Percentiles rank a stretch among this genome's conserved stretches.
Conservation (phyloP, 2,113 vertebrate genomes). For the Dermatemys mawii region DNA sequence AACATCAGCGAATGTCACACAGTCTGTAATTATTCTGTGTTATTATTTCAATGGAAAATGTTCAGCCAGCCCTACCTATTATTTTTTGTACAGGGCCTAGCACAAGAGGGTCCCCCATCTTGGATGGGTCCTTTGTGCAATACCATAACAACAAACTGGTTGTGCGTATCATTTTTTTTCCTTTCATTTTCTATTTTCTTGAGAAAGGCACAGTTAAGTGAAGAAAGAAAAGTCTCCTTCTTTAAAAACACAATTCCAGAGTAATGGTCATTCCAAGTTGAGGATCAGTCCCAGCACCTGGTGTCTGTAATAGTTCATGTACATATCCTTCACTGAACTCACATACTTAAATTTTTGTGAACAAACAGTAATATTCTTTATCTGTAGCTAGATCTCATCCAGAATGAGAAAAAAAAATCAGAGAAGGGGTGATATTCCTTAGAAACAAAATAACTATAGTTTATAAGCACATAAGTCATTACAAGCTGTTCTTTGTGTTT, state of each 20-base stretch:
- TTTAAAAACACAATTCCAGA: neutral
- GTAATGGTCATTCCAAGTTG: constrained; percentile 29
- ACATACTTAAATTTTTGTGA: neutral
- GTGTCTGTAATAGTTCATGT: neutral
- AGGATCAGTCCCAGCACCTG: constrained; percentile 10
- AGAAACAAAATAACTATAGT: neutral
- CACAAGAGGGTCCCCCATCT: neutral
- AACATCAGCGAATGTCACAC: neutral
- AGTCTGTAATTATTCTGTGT: neutral
- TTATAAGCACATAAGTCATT: neutral
- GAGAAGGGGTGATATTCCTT: neutral
- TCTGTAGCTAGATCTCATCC: neutral
- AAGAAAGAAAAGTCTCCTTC: neutral
- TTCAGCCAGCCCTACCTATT: neutral
- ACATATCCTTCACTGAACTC: neutral
- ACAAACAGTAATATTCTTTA: constrained; percentile 3
- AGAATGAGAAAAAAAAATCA: constrained; percentile 29
- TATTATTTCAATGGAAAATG: neutral
- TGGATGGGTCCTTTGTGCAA: neutral
- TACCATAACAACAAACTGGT: constrained; percentile 21
- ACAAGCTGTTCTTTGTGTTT: neutral
- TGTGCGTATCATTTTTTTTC: neutral
- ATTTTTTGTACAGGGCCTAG: neutral
- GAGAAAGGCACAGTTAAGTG: constrained; percentile 34
- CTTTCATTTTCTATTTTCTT: constrained; percentile 28